phyloP scores from a whole-genome alignment of 2,797 vertebrate species.

The Epinephelus malabaricus region DNA sequence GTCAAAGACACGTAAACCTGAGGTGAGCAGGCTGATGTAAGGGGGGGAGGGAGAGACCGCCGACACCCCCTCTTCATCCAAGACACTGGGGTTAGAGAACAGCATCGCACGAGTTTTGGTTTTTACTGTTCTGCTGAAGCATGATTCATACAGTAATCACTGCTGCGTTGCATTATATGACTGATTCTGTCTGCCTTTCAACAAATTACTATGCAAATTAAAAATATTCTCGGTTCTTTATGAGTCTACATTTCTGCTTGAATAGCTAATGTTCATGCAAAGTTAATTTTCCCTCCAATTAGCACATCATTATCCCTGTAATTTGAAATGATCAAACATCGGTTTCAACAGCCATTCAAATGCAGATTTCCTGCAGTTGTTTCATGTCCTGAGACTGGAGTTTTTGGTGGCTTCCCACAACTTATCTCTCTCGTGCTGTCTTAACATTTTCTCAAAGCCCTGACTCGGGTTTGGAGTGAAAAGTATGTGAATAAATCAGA shows the following conservation, averaged over 20 bases:
- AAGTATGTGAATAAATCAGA: constrained; percentile 25
- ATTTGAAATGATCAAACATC: constrained; percentile 46
- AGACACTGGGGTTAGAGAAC: constrained; percentile 70
- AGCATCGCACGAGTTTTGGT: constrained; percentile 45
- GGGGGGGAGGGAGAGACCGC: background rate
- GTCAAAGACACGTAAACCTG: constrained; percentile 75
- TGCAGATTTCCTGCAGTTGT: constrained; percentile 48
- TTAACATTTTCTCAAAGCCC: constrained; percentile 14
- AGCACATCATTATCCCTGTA: constrained; percentile 19
- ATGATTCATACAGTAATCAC: constrained; percentile 25
- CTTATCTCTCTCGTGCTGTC: background rate
- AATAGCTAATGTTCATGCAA: constrained; percentile 47
- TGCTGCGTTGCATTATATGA: constrained; percentile 14
- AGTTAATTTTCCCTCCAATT: constrained; percentile 39
- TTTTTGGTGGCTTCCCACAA: constrained; percentile 24
- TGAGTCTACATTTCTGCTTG: constrained; percentile 36
- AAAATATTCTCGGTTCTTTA: constrained; percentile 19
- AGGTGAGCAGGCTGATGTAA: constrained; percentile 68
- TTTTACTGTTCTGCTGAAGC: constrained; percentile 41
- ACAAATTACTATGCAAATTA: constrained; percentile 44
- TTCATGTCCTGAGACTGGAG: constrained; percentile 53
- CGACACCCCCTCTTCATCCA: constrained; percentile 50
- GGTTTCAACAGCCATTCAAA: constrained; percentile 20
- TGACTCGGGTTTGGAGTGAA: constrained; percentile 13
- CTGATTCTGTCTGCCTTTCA: constrained; percentile 23